Evolutionary conservation across 2,888 invertebrate genomes (phyloP).

Genomic region (Spodoptera littoralis): DNA sequence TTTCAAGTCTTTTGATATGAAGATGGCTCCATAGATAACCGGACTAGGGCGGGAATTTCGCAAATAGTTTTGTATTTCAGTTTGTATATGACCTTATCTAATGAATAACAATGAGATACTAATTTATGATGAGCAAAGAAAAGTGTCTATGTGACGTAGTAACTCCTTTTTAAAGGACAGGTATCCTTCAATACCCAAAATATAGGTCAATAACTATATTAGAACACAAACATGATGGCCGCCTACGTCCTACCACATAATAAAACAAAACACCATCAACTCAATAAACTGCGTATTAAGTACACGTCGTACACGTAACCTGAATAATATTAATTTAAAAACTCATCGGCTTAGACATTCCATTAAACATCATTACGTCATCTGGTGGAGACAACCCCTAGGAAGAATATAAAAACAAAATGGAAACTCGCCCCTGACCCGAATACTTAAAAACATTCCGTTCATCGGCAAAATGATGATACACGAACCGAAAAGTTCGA

Average conservation of each 20-base stretch:
- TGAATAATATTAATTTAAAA: constrained; percentile 40
- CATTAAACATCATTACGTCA: constrained; percentile 31
- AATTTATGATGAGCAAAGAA: too few relatives aligned
- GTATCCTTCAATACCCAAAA: too few relatives aligned
- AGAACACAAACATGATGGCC: too few relatives aligned
- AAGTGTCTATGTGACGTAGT: too few relatives aligned
- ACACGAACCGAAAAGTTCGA: constrained; percentile 22
- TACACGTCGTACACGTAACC: constrained; percentile 4
- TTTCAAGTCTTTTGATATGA: constrained; percentile 19
- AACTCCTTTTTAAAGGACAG: too few relatives aligned
- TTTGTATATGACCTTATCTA: not conserved
- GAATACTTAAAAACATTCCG: constrained; percentile 29
- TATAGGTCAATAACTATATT: too few relatives aligned
- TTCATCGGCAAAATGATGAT: constrained; percentile 30
- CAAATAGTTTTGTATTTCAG: not conserved
- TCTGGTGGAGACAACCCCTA: constrained; percentile 24
- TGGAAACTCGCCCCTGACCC: constrained; percentile 41
- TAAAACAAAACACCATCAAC: constrained; percentile 2
- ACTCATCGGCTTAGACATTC: constrained; percentile 19
- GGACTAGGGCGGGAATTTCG: constrained; percentile 2
- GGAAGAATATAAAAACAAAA: constrained; percentile 34
- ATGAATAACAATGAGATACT: too few relatives aligned
- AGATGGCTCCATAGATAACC: constrained; percentile 3
- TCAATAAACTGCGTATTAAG: not conserved
- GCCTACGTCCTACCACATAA: not conserved